Evolutionary conservation across 2,113 vertebrate species (phyloP).

Genomic region (Malurus cyaneus): DNA sequence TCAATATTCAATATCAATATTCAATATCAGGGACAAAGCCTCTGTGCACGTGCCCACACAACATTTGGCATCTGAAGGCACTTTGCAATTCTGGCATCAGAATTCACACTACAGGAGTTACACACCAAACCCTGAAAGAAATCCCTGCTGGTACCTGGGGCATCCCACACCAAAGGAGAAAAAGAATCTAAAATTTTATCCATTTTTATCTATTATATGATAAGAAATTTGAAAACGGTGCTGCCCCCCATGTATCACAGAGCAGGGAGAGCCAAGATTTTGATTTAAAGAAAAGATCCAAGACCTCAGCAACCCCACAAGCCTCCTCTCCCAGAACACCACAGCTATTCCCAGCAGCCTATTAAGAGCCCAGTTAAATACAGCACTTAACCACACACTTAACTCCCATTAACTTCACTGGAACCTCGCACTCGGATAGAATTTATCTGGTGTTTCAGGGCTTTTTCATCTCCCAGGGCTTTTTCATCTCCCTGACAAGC

Average conservation of each 20-base stretch:
- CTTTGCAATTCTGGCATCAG: not conserved
- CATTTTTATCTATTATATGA: not conserved
- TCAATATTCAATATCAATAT: not conserved
- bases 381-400: conserved; percentile 30
- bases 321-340: not conserved
- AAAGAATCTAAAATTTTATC: not conserved
- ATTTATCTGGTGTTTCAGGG: not conserved
- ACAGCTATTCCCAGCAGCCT: not conserved
- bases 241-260: fast-evolving
- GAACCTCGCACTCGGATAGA: not conserved
- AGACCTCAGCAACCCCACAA: not conserved
- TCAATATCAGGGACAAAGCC: not conserved
- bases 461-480: not conserved
- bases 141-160: not conserved
- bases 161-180: not conserved
- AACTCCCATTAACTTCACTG: not conserved
- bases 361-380: not conserved
- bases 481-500: not conserved
- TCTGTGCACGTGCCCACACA: fast-evolving
- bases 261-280: not conserved
- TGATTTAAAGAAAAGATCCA: not conserved
- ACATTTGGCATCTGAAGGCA: not conserved
- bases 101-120: not conserved
- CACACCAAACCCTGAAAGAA: fast-evolving
- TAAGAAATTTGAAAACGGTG: not conserved